phyloP scores from a whole-genome alignment of 2,797 vertebrate genomes.

The Australoheros facetus region DNA sequence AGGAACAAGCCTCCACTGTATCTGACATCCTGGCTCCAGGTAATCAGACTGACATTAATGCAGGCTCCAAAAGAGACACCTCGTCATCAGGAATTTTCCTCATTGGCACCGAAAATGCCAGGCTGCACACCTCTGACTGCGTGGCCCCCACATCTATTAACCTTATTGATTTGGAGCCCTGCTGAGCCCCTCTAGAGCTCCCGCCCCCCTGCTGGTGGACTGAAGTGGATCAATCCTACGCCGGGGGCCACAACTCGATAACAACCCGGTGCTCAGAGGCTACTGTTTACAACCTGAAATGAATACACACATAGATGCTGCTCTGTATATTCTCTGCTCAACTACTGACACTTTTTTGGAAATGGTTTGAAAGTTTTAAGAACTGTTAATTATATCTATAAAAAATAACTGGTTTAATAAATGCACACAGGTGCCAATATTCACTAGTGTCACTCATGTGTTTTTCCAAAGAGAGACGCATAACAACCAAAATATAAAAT shows the following conservation, averaged over 20 bases:
- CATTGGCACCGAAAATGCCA: slow-evolving; percentile 92
- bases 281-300: slow-evolving; percentile 90
- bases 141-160: slow-evolving; percentile 95
- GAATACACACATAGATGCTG: slow-evolving; percentile 75
- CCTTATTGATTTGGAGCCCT: slow-evolving; percentile 94
- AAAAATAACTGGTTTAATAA: not conserved
- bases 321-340: slow-evolving; percentile 55
- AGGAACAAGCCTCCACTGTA: slow-evolving; percentile 74
- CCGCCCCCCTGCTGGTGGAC: slow-evolving; percentile 87
- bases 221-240: slow-evolving; percentile 94
- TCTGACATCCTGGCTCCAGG: slow-evolving; percentile 81
- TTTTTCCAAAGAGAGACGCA: not conserved
- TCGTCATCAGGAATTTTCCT: slow-evolving; percentile 94
- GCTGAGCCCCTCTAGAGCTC: slow-evolving; percentile 91
- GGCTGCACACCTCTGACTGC: slow-evolving; percentile 92
- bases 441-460: not conserved
- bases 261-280: slow-evolving; percentile 83
- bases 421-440: not conserved
- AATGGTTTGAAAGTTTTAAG: slow-evolving; percentile 18
- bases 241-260: slow-evolving; percentile 91
- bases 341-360: slow-evolving; percentile 21
- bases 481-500: not conserved
- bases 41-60: slow-evolving; percentile 91
- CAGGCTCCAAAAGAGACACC: slow-evolving; percentile 87
- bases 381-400: slow-evolving; percentile 2